A percentile compares a stretch with the other conserved stretches of the same genome.
Conservation (phyloP, 2,797 vertebrate species). For the Anguilla anguilla region DNA sequence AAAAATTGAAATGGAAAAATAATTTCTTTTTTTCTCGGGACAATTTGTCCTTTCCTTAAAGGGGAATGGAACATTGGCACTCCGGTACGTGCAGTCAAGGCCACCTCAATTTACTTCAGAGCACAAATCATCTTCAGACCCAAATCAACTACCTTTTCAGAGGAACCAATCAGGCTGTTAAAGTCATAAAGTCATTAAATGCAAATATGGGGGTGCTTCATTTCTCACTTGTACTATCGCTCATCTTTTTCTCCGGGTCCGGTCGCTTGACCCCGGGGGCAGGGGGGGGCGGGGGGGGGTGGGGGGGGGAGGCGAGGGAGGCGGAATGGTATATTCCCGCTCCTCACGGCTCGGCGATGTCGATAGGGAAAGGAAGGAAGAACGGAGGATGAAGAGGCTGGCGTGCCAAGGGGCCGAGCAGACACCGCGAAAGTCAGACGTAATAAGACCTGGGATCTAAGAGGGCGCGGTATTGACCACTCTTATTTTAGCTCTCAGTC, state of each 20-base stretch:
- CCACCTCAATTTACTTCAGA: neutral
- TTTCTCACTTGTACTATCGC: neutral
- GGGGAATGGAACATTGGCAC: neutral
- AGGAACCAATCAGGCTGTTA: neutral
- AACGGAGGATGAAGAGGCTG: neutral
- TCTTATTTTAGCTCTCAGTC: slow-evolving; percentile 28
- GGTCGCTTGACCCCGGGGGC: neutral
- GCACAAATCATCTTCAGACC: neutral
- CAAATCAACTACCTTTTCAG: neutral
- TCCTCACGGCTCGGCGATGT: neutral
- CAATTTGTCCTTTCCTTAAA: neutral
- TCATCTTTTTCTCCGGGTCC: neutral
- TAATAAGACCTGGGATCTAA: slow-evolving; percentile 30
- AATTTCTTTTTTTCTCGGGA: neutral
- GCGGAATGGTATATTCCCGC: neutral
- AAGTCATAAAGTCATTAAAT: neutral
- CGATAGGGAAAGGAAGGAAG: neutral
- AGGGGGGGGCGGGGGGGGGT: neutral
- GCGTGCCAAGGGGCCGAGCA: neutral
- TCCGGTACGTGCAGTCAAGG: neutral
- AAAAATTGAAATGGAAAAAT: neutral
- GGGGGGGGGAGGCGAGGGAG: neutral
- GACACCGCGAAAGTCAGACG: slow-evolving; percentile 27
- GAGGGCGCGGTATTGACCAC: slow-evolving; percentile 23
- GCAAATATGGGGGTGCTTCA: neutral